Base-by-base conservation (phyloP, 2,113 vertebrate species). In the Rhizomys pruinosus region DNA sequence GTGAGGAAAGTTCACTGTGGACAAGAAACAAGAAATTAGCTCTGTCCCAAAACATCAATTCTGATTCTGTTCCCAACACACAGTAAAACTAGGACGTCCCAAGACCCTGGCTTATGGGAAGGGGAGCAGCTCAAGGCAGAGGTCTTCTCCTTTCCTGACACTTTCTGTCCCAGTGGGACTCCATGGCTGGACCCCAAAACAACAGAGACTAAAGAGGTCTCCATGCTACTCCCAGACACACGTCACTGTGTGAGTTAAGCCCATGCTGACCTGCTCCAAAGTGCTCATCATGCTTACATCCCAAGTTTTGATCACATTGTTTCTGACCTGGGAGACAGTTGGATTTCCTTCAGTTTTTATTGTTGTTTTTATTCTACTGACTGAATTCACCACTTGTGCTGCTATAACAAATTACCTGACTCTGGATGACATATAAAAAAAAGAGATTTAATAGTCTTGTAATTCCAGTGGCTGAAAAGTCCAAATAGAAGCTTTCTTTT, bases 111-210 rank as follows among this genome's bases (percentile, higher is more conserved):
- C 63, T 82, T 25, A 10, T 25, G 32, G 2, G 2, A 68, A 84
- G 42, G 52, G 6, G 29, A 25, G 42, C 6, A 20, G 7, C 22
- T 32, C 4, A 3, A 16, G 22, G 9, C 25, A 25, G 7, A 5
- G 12, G 27, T 52, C 47, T 9, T 32, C 19, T 23, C 22, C 61
- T 1, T n/a, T 68, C 34, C 37, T 71, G 37, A 27, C 25, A 16
- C 11, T 66, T 39, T 69, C 23, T 39, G 29, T 69, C 55, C 37
- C 32, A 2, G 23, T 13, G 0, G 0, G 5, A n/a, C 17, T 10
- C 39, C 44, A 8, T 0, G 9, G 25, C 27, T 52, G 4, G 25
- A 22, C 7, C 1, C 1, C 3, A 25, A 68, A 81, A 17, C 13
- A 23, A 78, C 1, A 47, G 63, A 29, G 55, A 44, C 20, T 57